Conservation (phyloP, 53 echinoderm and acorn worm species). For the Arbacia lixula region DNA sequence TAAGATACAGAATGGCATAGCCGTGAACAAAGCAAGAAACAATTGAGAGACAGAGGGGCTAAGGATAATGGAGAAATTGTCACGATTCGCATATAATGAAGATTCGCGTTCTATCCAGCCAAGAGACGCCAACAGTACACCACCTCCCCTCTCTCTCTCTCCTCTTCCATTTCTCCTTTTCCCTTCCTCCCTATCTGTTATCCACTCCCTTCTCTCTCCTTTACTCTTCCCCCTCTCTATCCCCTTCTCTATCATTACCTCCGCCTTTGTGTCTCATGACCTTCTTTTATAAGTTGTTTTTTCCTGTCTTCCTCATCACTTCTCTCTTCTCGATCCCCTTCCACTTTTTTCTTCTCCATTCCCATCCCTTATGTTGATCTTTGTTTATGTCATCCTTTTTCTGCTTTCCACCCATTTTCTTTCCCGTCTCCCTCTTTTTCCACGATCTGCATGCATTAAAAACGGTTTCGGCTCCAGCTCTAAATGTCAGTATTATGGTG, state of each 20-base stretch:
- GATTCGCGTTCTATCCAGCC: too few relatives aligned
- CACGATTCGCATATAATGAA: too few relatives aligned
- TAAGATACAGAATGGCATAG: neutral
- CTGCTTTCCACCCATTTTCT: too few relatives aligned
- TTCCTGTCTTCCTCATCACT: neutral
- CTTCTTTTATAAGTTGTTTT: too few relatives aligned
- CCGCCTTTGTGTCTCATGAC: neutral
- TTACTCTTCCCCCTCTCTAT: conserved; percentile 2
- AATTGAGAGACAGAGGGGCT: neutral
- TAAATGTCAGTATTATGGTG: conserved; percentile 57
- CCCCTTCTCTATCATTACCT: neutral
- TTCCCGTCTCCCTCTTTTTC: neutral
- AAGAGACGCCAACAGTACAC: neutral
- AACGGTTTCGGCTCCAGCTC: conserved; percentile 46
- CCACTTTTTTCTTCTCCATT: neutral
- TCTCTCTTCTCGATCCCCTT: neutral
- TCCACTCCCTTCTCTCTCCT: too few relatives aligned
- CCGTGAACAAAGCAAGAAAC: neutral
- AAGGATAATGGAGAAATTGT: too few relatives aligned
- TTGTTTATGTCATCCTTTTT: too few relatives aligned
- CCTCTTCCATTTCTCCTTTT: neutral
- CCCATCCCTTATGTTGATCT: too few relatives aligned
- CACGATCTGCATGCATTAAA: conserved; percentile 43
- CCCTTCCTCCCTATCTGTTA: too few relatives aligned
- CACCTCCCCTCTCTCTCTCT: neutral